Base-by-base conservation (phyloP, 30 jellyfish, hydroid and myxozoan species). In the Aurelia aurita region DNA sequence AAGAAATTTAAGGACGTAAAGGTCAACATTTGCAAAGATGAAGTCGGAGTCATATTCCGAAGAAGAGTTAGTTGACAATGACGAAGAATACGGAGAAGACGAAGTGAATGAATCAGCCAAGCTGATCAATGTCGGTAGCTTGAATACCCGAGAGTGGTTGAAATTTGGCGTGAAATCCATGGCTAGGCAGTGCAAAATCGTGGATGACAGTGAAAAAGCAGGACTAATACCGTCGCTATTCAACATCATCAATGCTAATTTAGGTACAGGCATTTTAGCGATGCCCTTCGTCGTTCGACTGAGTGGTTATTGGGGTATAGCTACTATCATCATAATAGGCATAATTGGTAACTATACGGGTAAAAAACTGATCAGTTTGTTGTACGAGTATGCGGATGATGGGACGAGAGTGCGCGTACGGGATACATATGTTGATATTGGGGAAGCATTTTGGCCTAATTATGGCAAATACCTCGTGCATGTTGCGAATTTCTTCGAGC, bases 321-420 rank as follows among this genome's bases (percentile, higher is more conserved):
- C 84, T 1, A 92, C 95, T 5, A 81, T 84, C 8, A 74, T 92
- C 13, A 45, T 89, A 8, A 80, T 92, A 21, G 98, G 98, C 25
- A 76, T 92, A 58, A 77, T 92, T 12, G 98, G 96, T 61, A 92
- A 92, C 64, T 92, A 92, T 74, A 92, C 98, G 26, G 97, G 98
- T 8, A 92, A 92, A 71, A 80, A 67, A 51, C 74, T 92, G 67
- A 71, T 92, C 67, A 83, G 93, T 78, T 64, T 92, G 72, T 72
- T 92, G 34, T 92, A 92, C 58, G 98, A 92, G 61, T 86, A 92
- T 54, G 90, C 97, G 0, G 98, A 82, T 22, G 98, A 92, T 61
- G 98, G 98, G 23, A 73, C 97, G 22, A 72, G 98, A 49, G 89
- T 92, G 28, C 97, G 98, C 25, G 98, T 92, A 12, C 85, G 98